Percentiles rank a stretch among this genome's conserved stretches.
Conservation (phyloP, 2,797 vertebrate species). For the Gallinago solitaria region DNA sequence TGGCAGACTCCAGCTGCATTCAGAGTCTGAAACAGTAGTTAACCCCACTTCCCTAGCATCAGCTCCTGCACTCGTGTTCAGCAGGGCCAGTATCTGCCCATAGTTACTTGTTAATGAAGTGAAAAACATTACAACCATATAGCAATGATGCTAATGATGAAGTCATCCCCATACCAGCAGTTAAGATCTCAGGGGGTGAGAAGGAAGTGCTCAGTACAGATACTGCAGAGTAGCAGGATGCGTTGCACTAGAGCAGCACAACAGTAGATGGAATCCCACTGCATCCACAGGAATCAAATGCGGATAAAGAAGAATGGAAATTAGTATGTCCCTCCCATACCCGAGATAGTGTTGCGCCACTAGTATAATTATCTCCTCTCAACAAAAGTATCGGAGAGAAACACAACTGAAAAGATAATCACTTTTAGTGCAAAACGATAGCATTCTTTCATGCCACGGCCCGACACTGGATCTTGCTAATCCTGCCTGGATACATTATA, state of each 20-base stretch:
- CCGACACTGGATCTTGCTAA: fast-evolving
- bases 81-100: neutral
- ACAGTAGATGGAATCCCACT: neutral
- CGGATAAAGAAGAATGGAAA: neutral
- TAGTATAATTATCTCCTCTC: neutral
- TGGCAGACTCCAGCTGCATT: neutral
- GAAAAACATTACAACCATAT: neutral
- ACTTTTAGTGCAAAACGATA: neutral
- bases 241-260: neutral
- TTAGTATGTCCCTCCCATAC: neutral
- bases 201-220: neutral
- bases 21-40: neutral
- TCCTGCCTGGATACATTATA: neutral
- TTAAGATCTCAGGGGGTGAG: neutral
- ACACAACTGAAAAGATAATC: neutral
- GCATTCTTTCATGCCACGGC: neutral
- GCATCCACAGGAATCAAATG: neutral
- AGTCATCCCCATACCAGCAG: neutral
- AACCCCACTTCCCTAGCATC: neutral
- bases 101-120: neutral
- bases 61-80: neutral
- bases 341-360: neutral
- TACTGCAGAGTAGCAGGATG: neutral
- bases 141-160: neutral
- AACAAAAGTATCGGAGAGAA: neutral